Evolutionary conservation across 2,888 invertebrate genomes (phyloP).

Genomic region (Drosophila tripunctata): DNA sequence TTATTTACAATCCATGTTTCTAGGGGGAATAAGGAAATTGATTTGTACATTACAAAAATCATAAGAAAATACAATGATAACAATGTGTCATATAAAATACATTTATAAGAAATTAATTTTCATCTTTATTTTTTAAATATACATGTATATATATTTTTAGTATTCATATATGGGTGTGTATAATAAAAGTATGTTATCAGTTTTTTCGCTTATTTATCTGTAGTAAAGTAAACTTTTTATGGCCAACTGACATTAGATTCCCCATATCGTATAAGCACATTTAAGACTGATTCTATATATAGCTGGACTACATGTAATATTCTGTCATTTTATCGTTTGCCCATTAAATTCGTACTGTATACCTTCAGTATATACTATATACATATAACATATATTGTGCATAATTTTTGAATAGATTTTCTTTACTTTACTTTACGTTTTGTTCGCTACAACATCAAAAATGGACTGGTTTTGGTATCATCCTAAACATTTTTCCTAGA

Average conservation of each 20-base stretch:
- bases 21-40: slow-evolving; percentile 8
- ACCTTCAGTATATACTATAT: slow-evolving; percentile 16
- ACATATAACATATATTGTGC: slow-evolving; percentile 6
- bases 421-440: slow-evolving; percentile 2
- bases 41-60: slow-evolving; percentile 23
- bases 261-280: slow-evolving; percentile 55
- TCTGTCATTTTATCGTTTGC: slow-evolving; percentile 13
- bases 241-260: slow-evolving; percentile 41
- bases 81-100: slow-evolving; percentile 59
- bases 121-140: slow-evolving; percentile 1
- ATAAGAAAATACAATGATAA: slow-evolving; percentile 20
- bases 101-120: slow-evolving; percentile 57
- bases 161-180: slow-evolving; percentile 22
- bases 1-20: slow-evolving; percentile 27
- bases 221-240: slow-evolving; percentile 60
- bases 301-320: slow-evolving; percentile 23
- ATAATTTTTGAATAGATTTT: slow-evolving; percentile 3
- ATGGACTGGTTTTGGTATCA: slow-evolving; percentile 57
- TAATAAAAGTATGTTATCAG: slow-evolving; percentile 44
- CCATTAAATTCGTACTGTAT: slow-evolving; percentile 69
- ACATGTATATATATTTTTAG: slow-evolving; percentile 17
- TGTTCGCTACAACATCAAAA: slow-evolving; percentile 68
- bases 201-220: slow-evolving; percentile 46
- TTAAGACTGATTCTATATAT: slow-evolving; percentile 42
- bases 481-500: slow-evolving; percentile 29